Evolutionary conservation across 2,113 vertebrate genomes (phyloP), one percentile per base, ranked within the genome.

Genomic region (Pseudopipra pipra): DNA sequence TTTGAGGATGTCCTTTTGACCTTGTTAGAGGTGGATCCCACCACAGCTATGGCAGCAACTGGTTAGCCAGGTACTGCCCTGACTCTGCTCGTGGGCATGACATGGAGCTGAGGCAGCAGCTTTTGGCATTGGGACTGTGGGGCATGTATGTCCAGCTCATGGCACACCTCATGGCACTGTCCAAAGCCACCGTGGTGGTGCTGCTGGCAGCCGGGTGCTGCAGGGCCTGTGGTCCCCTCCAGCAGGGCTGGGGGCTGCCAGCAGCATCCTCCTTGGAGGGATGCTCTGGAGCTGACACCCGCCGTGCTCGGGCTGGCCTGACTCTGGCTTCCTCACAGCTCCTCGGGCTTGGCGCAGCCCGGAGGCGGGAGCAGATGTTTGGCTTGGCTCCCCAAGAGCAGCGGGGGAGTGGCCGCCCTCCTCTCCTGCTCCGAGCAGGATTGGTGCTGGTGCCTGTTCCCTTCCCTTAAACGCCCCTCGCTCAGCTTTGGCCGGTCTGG

Each of bases 311-410:
- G 41, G 20, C 93, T 90, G 76, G 77, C 56, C 63, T 74, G 63
- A 55, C 54, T 75, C 44, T 0, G 9, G 89, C 87, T 62, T 76
- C 88, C 88, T 86, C 7, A 0, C 31, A n/a, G 84, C 82, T 89
- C 21, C 83, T 92, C 5, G 43, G 74, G 75, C 79, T 83, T 27
- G 0, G 33, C 1, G 0, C 79, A 76, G 66, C 65, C 78, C 2
- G 39, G 71, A 59, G 95, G 78, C 58, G 5, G 91, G 91, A 97
- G 63, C 96, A 97, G 95, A 96, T 97, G 96, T 94, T 97, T 97
- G 97, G 96, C 97, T 93, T 11, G 0, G 70, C 67, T 90, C 73
- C 87, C 54, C 20, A 2, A 1, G 58, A 72, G 61, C 37, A 8
- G 76, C 21, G 2, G 90, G 79, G 89, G 91, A 81, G 72, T 44